Base-by-base conservation (phyloP, 2,797 vertebrate genomes). In the Sebastes vulpes region DNA sequence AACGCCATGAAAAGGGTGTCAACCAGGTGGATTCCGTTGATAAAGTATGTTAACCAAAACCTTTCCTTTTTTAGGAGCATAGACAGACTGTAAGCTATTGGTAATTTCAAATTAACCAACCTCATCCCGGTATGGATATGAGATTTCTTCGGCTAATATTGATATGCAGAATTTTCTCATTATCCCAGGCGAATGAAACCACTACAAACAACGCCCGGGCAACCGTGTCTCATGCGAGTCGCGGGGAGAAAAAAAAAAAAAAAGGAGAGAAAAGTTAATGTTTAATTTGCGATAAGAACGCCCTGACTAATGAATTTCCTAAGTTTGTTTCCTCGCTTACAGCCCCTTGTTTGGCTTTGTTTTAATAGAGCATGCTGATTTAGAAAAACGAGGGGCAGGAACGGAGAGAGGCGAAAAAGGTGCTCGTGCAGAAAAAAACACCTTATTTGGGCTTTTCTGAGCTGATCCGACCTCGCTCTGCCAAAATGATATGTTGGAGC, bases 391-490 rank as follows among this genome's bases (percentile, higher is more conserved):
- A 81, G 52, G 82, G 71, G 65, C 60, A 54, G 65, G 71, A 63
- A 11, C 1, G n/a, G 31, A 54, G 65, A 42, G 10, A 4, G 21
- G 26, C 29, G 70, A 60, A 71, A 77, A 48, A 85, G 64, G 69
- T 82, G 80, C 87, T 90, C 74, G 75, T 65, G 67, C 48, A 78
- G 75, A 50, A 50, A 20, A 88, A 91, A 93, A 81, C 82, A 91
- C 93, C 93, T 93, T 94, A 94, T 94, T 94, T 94, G 93, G 94
- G 78, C 83, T 89, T 94, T 92, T 91, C 67, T 20, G 38, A 80
- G 83, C 80, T 65, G 87, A 88, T 85, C 80, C 21, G 50, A 86
- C 23, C 9, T 12, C 3, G 46, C 79, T 56, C 81, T 91, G 90
- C 91, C 88, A 92, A 92, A 93, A 81, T 70, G 71, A 89, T 82